Evolutionary conservation across 2,113 vertebrate genomes (phyloP).

Genomic region (Neolamprologus hecqui): DNA sequence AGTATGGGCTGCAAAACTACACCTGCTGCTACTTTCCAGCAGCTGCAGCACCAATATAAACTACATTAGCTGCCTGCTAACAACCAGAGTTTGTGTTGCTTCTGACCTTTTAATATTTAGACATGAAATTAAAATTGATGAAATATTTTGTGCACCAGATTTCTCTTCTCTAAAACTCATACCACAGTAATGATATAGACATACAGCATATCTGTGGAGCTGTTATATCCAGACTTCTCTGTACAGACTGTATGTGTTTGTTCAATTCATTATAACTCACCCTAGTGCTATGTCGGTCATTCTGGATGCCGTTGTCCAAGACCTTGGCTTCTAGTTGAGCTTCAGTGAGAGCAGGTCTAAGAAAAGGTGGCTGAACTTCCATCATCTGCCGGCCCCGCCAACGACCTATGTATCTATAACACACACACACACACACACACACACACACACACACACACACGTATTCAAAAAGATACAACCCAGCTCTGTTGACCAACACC

Average conservation of each 20-base stretch:
- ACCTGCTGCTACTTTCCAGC: neutral
- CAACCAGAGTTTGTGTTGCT: neutral
- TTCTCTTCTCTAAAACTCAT: neutral
- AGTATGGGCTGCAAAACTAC: neutral
- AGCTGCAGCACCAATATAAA: neutral
- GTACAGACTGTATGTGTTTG: neutral
- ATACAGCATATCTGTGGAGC: neutral
- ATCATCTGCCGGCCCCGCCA: constrained; percentile 73
- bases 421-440: neutral
- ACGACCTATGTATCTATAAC: constrained; percentile 83
- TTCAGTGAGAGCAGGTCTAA: constrained; percentile 79
- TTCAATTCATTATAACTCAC: constrained; percentile 48
- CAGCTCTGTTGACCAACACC: neutral
- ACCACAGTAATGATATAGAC: neutral
- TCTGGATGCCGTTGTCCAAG: constrained; percentile 93
- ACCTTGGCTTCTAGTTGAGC: constrained; percentile 82
- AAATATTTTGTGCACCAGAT: neutral
- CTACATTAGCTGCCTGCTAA: neutral
- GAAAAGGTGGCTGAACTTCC: constrained; percentile 86
- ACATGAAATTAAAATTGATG: neutral
- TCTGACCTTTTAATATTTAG: neutral
- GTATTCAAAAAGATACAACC: neutral
- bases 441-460: neutral
- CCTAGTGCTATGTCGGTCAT: constrained; percentile 83
- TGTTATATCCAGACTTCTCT: neutral